Base-by-base conservation (phyloP, 2,888 invertebrate genomes). In the Plutella xylostella region DNA sequence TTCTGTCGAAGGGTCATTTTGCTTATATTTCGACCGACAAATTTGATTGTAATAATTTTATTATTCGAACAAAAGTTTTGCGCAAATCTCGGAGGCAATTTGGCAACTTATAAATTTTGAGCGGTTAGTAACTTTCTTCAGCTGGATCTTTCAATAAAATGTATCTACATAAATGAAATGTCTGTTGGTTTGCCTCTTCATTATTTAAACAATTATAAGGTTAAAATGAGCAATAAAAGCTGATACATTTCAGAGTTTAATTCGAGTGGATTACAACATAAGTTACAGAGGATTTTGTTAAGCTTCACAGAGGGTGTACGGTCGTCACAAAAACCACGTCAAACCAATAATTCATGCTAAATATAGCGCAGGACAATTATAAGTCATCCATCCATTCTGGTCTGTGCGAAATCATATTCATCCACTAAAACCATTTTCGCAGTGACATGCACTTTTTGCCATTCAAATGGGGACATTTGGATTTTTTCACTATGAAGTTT, bases 371-470 rank as follows among this genome's bases (percentile, higher is more conserved):
- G 64, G 57, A 82, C 82, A 80, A 82, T 82, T 82, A 80, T 73
- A 83, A 82, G 80, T 75, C 82, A 80, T 69, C 75, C 77, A 63
- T 72, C 70, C 71, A 80, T 82, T 75, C 70, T 66, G 68, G 70
- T 76, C 74, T 68, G 68, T 67, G 62, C 72, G 69, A 72, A 77
- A 79, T 79, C 68, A 80, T 77, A 80, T 82, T 82, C 82, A 82
- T 80, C 66, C 69, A 62, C 67, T 78, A 80, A 80, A 79, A 69
- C 73, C 73, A 80, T 79, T 75, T 75, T 74, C 61, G 73, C 63
- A 79, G 70, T 83, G 82, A 83, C 78, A 69, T 76, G 82, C 82
- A 80, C 72, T 82, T 83, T 83, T 83, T 83, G 78, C 78, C 64
- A 82, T 82, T 82, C 79, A 80, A 82, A 82, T 79, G 79, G 79